Conservation (phyloP, 2,888 invertebrate genomes). For the Acronicta alni region DNA sequence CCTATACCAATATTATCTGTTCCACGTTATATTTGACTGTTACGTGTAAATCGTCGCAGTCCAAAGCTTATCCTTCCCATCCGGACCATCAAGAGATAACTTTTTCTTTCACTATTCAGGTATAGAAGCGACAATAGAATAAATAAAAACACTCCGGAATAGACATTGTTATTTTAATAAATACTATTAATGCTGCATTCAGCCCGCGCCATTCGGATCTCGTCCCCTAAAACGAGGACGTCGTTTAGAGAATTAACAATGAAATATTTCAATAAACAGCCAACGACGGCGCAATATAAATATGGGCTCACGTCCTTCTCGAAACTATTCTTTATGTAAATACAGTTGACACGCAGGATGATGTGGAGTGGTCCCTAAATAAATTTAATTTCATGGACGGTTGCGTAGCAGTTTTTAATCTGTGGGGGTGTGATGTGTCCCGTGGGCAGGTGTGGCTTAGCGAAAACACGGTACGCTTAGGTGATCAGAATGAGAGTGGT, state of each 20-base stretch:
- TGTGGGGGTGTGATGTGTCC: conserved; percentile 73
- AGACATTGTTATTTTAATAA: conserved; percentile 86
- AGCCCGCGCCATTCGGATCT: conserved; percentile 72
- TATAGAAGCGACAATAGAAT: conserved; percentile 65
- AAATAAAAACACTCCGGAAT: conserved; percentile 56
- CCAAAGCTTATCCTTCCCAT: conserved; percentile 77
- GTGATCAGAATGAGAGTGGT: conserved; percentile 71
- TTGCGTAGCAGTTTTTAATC: conserved; percentile 78
- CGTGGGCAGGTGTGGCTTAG: conserved; percentile 71
- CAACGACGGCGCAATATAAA: conserved; percentile 82
- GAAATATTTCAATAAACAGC: conserved; percentile 87
- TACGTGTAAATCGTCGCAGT: conserved; percentile 79
- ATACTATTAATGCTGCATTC: conserved; percentile 82
- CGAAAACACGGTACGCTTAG: conserved; percentile 64
- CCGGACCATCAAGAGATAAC: conserved; percentile 70
- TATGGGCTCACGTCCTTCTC: conserved; percentile 81
- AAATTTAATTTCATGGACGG: conserved; percentile 86
- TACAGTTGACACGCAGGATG: conserved; percentile 81
- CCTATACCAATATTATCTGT: conserved; percentile 82
- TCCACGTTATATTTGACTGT: conserved; percentile 64
- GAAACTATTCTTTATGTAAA: conserved; percentile 87
- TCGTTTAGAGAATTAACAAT: conserved; percentile 85
- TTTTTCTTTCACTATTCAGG: conserved; percentile 65
- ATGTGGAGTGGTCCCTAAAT: conserved; percentile 84
- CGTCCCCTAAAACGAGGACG: conserved; percentile 76